Evolutionary conservation across 35 echinoderm and acorn worm species (phyloP).

Genomic region (Apostichopus japonicus): DNA sequence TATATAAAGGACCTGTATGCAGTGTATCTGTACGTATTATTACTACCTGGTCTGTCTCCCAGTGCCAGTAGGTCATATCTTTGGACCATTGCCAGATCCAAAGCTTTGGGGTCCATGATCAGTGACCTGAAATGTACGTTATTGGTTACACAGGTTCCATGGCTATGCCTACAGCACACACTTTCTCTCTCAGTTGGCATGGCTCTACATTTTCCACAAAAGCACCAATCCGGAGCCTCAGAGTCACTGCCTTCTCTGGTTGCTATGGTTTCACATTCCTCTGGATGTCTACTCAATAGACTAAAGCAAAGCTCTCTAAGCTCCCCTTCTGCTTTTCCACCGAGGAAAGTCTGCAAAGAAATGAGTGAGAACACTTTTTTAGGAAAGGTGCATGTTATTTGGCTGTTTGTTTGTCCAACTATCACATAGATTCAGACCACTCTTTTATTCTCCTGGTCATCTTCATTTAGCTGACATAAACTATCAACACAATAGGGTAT

Average conservation of each 20-base stretch:
- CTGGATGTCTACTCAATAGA: background rate
- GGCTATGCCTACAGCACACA: background rate
- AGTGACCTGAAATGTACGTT: background rate
- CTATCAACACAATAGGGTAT: too few relatives aligned
- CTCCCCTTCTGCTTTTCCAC: background rate
- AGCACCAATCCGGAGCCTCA: background rate
- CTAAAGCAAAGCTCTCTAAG: background rate
- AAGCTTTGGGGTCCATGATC: background rate
- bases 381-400: background rate
- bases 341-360: background rate
- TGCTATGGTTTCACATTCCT: background rate
- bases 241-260: background rate
- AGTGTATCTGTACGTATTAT: background rate
- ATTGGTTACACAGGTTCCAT: background rate
- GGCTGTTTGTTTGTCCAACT: too few relatives aligned
- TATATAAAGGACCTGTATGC: background rate
- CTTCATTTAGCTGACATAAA: too few relatives aligned
- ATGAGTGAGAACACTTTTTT: background rate
- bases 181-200: slow-evolving; percentile 25
- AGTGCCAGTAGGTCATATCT: background rate
- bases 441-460: too few relatives aligned
- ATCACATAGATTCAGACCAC: too few relatives aligned
- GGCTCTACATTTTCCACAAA: slow-evolving; percentile 3
- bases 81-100: slow-evolving; percentile 14
- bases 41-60: slow-evolving; percentile 1